Evolutionary conservation across 1,140 invertebrate species (phyloP).

Genomic region (Hestina assimilis): DNA sequence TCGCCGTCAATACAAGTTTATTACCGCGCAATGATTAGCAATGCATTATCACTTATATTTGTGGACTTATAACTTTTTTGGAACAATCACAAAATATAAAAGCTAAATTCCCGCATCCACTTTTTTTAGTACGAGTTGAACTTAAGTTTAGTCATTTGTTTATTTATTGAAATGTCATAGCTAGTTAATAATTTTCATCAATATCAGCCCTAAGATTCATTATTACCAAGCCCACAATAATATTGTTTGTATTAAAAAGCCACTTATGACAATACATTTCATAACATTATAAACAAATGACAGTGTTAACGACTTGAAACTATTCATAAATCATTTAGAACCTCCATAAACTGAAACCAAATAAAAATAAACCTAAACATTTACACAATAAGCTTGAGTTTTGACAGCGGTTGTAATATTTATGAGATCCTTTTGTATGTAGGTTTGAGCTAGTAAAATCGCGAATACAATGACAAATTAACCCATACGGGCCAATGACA

Average conservation of each 20-base stretch:
- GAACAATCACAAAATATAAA: too few species aligned
- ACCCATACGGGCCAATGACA: slow-evolving; percentile 32
- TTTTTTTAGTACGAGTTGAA: too few species aligned
- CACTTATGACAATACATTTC: slow-evolving; percentile 1
- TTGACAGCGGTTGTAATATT: slow-evolving; percentile 1
- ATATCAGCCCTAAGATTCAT: too few species aligned
- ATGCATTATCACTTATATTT: too few species aligned
- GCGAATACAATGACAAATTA: slow-evolving; percentile 39
- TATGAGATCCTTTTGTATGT: slow-evolving; percentile 3
- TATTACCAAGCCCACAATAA: neutral
- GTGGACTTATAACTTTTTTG: too few species aligned
- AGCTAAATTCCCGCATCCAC: too few species aligned
- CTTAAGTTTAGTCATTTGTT: too few species aligned
- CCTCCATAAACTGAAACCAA: neutral
- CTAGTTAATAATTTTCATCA: too few species aligned
- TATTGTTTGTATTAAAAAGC: neutral
- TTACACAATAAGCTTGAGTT: slow-evolving; percentile 13
- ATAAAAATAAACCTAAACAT: slow-evolving; percentile 17
- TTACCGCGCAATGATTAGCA: too few species aligned
- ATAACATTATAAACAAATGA: slow-evolving; percentile 14
- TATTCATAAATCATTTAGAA: slow-evolving; percentile 13
- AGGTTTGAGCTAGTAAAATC: slow-evolving; percentile 23
- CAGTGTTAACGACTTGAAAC: slow-evolving; percentile 23
- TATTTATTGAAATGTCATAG: too few species aligned
- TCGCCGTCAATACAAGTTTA: too few species aligned